Evolutionary conservation across 2,888 invertebrate species (phyloP), one percentile per base, ranked within the genome.

Genomic region (Papilio protenor): DNA sequence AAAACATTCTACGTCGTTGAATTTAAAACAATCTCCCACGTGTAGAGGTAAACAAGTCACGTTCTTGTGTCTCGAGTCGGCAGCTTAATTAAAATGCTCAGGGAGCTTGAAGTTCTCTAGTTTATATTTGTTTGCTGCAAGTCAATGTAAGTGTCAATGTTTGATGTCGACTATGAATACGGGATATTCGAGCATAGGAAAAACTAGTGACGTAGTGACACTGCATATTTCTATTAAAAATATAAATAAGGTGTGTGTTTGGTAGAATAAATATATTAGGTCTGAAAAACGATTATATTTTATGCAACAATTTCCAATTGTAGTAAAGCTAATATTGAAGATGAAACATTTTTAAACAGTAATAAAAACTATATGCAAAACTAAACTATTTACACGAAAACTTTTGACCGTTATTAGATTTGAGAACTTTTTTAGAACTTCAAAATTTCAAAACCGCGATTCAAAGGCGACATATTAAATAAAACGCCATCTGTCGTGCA

Each of bases 81-180:
- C 66, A 66, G 40, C 66, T 66, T 66, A 66, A 66, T 66, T 66
- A 66, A 66, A 66, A 66, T 66, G 66, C 40, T 66, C 66, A 1
- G 40, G 40, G 40, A 66, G n/a, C 66, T 66, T 40, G 66, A 66
- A 66, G 40, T 33, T 40, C 33, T 64, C 40, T 40, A 66, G 18
- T 66, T 66, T 66, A 66, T 64, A 33, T 40, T 66, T 66, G 66
- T 66, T 66, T 40, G 66, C 40, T 40, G 40, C 66, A 66, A 66
- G 40, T 18, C 33, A 66, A 66, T 59, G 57, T 23, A 10, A 23
- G 57, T 55, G 55, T 55, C n/a, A 55, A 55, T 64, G 16, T 64
- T 64, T 64, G 33, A 64, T 18, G 18, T 2, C 8, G 18, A 18
- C 40, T 40, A 66, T 40, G 33, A 66, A 66, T 66, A 40, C 10